phyloP scores from a whole-genome alignment of 2,113 vertebrate genomes.

The Campylorhamphus procurvoides region DNA sequence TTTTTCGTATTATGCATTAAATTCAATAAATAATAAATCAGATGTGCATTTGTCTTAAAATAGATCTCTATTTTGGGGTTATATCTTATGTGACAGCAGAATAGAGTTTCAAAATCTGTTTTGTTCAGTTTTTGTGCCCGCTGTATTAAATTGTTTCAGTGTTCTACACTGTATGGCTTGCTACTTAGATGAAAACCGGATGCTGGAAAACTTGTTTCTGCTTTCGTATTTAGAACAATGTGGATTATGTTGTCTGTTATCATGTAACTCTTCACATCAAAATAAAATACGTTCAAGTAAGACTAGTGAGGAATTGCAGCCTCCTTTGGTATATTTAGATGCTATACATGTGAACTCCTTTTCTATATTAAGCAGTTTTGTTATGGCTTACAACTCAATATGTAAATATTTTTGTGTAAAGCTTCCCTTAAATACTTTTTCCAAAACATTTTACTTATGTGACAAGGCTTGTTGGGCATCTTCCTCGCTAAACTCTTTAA shows the following conservation, averaged over 20 bases:
- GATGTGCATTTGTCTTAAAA: background rate
- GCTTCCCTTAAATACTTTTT: background rate
- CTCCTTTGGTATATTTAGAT: background rate
- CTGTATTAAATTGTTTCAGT: background rate
- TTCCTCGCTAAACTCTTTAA: background rate
- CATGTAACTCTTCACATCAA: background rate
- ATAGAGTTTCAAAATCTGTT: background rate
- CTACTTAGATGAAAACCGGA: background rate
- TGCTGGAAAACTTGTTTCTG: background rate
- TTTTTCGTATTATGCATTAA: background rate
- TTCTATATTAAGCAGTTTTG: background rate
- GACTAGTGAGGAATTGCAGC: background rate
- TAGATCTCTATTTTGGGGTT: background rate
- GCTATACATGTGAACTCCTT: background rate
- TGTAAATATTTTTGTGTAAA: background rate
- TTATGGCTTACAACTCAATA: background rate
- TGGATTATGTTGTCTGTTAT: background rate
- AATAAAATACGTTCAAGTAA: background rate
- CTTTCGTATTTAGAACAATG: background rate
- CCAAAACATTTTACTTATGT: background rate
- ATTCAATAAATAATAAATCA: background rate
- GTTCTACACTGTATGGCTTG: background rate
- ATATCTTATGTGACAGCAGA: background rate
- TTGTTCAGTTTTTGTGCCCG: background rate
- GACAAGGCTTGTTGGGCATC: accelerated